Evolutionary conservation across 2,113 vertebrate species (phyloP), one percentile per base, ranked within the genome.

Genomic region (Ceyx cyanopectus): DNA sequence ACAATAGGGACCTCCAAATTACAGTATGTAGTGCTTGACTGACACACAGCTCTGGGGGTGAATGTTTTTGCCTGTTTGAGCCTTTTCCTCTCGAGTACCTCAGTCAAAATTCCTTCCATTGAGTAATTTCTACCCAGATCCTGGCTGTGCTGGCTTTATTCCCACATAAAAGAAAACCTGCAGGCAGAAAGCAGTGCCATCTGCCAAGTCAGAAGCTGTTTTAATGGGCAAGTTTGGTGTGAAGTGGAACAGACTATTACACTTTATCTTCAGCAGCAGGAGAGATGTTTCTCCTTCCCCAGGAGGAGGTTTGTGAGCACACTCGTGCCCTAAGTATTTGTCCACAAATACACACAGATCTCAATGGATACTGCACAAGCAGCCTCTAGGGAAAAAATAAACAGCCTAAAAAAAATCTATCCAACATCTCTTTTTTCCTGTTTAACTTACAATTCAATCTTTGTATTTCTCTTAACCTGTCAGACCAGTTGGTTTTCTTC

Each of bases 81-180:
- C 37, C 70, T 80, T 90, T 94, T 96, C 78, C 75, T 91, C 74
- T 83, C 23, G 79, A 95, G 82, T 91, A 84, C 56, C 75, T 86
- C 54, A 53, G 93, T 81, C 85, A 89, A 93, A 96, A 92, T 87
- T 93, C 92, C 93, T 92, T 92, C 92, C 75, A 90, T 57, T 95
- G 89, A 93, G 67, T 85, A 95, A 92, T 67, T 93, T 87, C 75
- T 79, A 70, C 57, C 91, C 92, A 91, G 75, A 92, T 45, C 66
- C 89, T 88, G 93, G 79, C 93, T 90, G 84, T 74, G 85, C 76
- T 94, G 84, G 69, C 90, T 94, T 60, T 93, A 58, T 56, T 96
- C 89, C 93, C 78, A 66, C 48, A 53, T 74, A 51, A 85, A 92
- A 91, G 62, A 90, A 93, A 95, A 88, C 78, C 93, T 87, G 68